Base-by-base conservation (phyloP, 2,113 vertebrate species). In the Cyanistes caeruleus region DNA sequence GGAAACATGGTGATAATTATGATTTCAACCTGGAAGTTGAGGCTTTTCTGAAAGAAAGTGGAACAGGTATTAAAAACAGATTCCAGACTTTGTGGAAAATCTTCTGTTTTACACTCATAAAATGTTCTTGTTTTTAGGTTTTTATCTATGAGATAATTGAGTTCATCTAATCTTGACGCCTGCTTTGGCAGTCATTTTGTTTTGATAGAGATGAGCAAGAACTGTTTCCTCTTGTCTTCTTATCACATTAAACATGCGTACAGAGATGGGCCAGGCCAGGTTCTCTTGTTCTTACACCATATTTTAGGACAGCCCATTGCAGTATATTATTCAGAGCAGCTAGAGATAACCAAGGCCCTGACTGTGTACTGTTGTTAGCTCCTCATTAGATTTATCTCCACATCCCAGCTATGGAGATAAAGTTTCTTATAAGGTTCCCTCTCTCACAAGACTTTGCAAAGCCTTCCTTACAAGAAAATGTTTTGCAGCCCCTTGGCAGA, bases 11-110 rank as follows among this genome's bases (percentile, higher is more conserved):
- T 41, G 68, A 90, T 49, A 92, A 5, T 39, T 80, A 87, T 10
- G 76, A 96, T 53, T 95, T 97, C 94, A 94, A 83, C 51, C 65
- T 97, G 60, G 88, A 97, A 55, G 96, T 56, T 78, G 76, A 84
- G 35, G 95, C 95, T 73, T 93, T 78, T 44, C 78, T 97, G 64
- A 97, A 86, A 89, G 97, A 97, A 83, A 93, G 92, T 53, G 94
- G 95, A 79, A 97, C 96, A 97, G 97, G 97, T 97, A 97, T 14
- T 20, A 84, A 80, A 65, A 91, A 25, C 2, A 35, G 5, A 73
- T 70, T 65, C 49, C 70, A 51, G 2, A 6, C 30, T 58, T 76
- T 1, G 7, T 55, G 46, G 18, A 25, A 69, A 72, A 46, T 37
- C 13, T 56, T 93, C 43, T 44, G 8, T 10, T 88, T 76, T 63